Conservation (phyloP, 2,797 vertebrate species). For the Myioborus melanocephalus region DNA sequence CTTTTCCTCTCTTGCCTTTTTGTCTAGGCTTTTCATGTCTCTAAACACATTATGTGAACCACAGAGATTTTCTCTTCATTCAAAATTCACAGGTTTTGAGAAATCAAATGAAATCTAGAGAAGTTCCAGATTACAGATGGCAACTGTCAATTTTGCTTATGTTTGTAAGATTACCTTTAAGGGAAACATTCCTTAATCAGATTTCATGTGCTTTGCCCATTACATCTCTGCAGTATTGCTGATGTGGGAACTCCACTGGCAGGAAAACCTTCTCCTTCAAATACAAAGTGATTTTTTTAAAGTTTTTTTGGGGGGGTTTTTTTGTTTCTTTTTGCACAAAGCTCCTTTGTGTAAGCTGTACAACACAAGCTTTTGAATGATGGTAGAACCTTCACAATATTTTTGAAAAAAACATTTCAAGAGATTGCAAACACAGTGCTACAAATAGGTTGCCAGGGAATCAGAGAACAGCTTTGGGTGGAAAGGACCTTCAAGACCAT, state of each 20-base stretch:
- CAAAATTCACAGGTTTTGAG: not conserved
- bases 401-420: not conserved
- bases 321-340: not conserved
- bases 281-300: not conserved
- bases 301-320: accelerated
- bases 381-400: not conserved
- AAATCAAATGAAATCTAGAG: not conserved
- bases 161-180: not conserved
- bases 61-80: not conserved
- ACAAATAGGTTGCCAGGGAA: not conserved
- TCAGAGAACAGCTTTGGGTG: accelerated
- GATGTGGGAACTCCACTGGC: not conserved
- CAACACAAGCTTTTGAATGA: not conserved
- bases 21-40: not conserved
- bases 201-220: not conserved
- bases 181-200: not conserved
- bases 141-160: constrained; percentile 1
- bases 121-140: not conserved
- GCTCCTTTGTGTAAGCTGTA: not conserved
- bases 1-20: not conserved
- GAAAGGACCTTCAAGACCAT: not conserved
- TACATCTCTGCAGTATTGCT: not conserved
- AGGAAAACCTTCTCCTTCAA: not conserved
- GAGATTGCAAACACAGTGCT: accelerated
- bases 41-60: not conserved